Evolutionary conservation across 30 jellyfish, hydroid and myxozoan genomes (phyloP).

Genomic region (Phacellophora camtschatica): DNA sequence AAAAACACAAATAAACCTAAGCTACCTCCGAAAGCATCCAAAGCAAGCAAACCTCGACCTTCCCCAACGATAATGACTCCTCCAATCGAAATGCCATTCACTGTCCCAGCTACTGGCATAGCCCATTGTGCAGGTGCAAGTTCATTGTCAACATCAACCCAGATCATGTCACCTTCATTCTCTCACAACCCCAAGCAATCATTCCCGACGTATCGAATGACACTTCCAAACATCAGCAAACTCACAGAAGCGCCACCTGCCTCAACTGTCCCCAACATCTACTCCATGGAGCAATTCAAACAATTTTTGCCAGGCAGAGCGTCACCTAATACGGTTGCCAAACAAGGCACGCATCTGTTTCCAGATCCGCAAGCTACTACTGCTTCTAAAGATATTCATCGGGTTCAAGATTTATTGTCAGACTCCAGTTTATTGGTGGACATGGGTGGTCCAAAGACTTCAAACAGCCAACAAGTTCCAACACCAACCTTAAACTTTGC

Average conservation of each 20-base stretch:
- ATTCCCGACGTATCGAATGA: not conserved
- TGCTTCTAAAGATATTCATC: conserved; percentile 23
- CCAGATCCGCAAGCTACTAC: not conserved
- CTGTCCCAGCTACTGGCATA: too few relatives aligned
- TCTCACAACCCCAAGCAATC: not conserved
- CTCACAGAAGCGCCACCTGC: not conserved
- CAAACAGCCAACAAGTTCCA: not conserved
- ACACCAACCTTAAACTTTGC: not conserved
- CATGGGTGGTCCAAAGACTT: not conserved
- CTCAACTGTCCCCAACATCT: not conserved
- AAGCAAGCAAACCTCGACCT: not conserved
- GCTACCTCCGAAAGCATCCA: too few relatives aligned
- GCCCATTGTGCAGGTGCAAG: too few relatives aligned
- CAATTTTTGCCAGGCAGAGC: conserved; percentile 1
- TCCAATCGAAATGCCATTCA: too few relatives aligned
- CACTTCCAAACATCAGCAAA: not conserved
- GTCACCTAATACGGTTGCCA: not conserved
- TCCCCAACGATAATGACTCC: not conserved
- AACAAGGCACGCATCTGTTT: not conserved
- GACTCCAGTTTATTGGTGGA: conserved; percentile 27
- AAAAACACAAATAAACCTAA: too few relatives aligned
- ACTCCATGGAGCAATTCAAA: conserved; percentile 11
- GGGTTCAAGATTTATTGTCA: conserved; percentile 28
- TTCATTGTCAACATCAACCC: not conserved
- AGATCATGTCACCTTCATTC: not conserved